Conservation (phyloP, 2,113 vertebrate genomes). For the Alexandromys fortis region DNA sequence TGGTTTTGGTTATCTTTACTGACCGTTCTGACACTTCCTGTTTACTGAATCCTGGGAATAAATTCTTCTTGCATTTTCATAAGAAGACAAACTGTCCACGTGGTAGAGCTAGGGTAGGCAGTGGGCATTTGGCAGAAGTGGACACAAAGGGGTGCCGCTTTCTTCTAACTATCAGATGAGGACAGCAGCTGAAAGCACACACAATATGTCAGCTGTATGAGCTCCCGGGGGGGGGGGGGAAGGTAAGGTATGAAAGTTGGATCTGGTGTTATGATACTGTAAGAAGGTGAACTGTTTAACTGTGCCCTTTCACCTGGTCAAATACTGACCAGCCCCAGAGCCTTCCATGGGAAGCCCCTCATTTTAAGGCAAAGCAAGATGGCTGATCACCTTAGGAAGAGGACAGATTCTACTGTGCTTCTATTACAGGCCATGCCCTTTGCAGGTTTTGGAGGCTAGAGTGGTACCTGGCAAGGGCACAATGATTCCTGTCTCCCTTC, state of each 20-base stretch:
- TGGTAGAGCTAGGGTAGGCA: neutral
- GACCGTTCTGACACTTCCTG: conserved; percentile 39
- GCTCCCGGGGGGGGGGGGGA: neutral
- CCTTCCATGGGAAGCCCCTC: neutral
- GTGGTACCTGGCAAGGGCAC: neutral
- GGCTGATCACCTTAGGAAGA: neutral
- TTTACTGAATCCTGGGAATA: conserved; percentile 49
- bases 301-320: neutral
- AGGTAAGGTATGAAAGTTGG: neutral
- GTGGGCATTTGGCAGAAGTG: neutral
- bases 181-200: neutral
- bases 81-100: neutral
- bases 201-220: neutral
- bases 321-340: neutral
- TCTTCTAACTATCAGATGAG: neutral
- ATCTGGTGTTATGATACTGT: neutral
- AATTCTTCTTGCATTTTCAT: neutral
- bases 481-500: neutral
- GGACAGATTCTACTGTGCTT: neutral
- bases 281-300: neutral
- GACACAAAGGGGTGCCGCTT: neutral
- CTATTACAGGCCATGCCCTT: neutral
- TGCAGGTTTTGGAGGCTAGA: neutral
- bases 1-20: conserved; percentile 13
- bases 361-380: neutral